phyloP scores from a whole-genome alignment of 2,113 vertebrate genomes.

The Platichthys stellatus region DNA sequence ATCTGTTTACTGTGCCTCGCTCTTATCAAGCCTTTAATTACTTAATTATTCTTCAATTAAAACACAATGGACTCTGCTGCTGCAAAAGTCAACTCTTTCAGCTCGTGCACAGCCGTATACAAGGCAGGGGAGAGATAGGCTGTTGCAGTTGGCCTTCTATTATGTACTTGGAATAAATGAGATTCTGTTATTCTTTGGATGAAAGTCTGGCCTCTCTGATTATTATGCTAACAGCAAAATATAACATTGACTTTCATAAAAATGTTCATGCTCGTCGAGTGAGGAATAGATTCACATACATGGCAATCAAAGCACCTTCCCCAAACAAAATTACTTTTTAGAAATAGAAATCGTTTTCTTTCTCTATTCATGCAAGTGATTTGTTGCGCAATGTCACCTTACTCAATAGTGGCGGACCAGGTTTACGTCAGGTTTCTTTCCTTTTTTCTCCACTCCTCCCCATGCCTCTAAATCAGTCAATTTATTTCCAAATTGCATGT shows the following conservation, averaged over 20 bases:
- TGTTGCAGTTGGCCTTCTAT: conserved; percentile 66
- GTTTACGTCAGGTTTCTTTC: conserved; percentile 74
- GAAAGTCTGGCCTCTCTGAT: conserved; percentile 79
- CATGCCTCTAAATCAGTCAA: conserved; percentile 86
- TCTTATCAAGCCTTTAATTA: conserved; percentile 82
- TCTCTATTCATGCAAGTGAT: conserved; percentile 87
- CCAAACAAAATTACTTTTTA: conserved; percentile 86
- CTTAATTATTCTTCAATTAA: conserved; percentile 87
- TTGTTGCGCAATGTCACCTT: conserved; percentile 88
- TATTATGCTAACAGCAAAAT: conserved; percentile 84
- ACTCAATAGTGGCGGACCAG: conserved; percentile 77
- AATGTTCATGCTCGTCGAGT: conserved; percentile 76
- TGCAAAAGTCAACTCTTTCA: conserved; percentile 71
- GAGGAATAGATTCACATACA: conserved; percentile 83
- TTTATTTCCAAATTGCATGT: conserved; percentile 89
- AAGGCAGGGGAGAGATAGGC: conserved; percentile 60
- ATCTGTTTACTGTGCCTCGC: conserved; percentile 77
- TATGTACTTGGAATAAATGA: conserved; percentile 75
- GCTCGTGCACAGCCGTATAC: conserved; percentile 49
- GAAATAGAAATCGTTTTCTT: conserved; percentile 86
- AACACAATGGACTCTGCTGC: conserved; percentile 71
- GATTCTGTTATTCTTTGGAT: conserved; percentile 77
- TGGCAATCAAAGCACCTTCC: conserved; percentile 83
- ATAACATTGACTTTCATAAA: conserved; percentile 80
- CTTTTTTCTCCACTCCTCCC: conserved; percentile 54